These are phyloP conservation scores for Forbesichthys agassizii DNA, from an alignment of 2,113 vertebrate genomes.

Conservation along the genomic window DNA sequence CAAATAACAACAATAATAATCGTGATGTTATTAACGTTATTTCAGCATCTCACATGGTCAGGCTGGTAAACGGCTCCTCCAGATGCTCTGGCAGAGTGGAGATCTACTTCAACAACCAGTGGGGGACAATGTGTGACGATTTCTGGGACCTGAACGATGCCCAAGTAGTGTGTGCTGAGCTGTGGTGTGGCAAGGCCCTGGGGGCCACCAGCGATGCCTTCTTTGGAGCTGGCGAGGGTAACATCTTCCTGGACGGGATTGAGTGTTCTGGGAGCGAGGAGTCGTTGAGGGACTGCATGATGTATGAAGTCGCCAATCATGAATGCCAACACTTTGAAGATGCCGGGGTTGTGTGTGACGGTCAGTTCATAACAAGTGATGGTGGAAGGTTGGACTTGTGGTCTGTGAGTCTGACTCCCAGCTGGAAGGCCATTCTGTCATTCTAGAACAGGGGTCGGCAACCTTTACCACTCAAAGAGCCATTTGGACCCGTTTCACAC, in stretches of 20 bases:
- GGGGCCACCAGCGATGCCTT: slow-evolving; percentile 23
- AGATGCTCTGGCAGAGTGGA: slow-evolving; percentile 54
- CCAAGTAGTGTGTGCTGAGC: slow-evolving; percentile 57
- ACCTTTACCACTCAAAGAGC: too few species aligned
- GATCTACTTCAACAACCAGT: slow-evolving; percentile 57
- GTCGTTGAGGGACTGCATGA: slow-evolving; percentile 44
- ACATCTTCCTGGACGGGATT: slow-evolving; percentile 55
- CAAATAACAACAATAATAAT: too few species aligned
- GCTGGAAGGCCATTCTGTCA: too few species aligned
- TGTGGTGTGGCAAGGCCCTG: slow-evolving; percentile 25
- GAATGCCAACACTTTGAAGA: slow-evolving; percentile 47
- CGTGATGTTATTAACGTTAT: too few species aligned
- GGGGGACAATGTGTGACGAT: slow-evolving; percentile 71
- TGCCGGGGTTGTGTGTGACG: slow-evolving; percentile 42
- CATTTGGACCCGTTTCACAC: too few species aligned
- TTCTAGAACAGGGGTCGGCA: too few species aligned
- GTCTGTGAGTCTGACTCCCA: too few species aligned
- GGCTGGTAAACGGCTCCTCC: too few species aligned
- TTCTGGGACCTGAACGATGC: slow-evolving; percentile 54
- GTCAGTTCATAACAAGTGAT: too few species aligned
- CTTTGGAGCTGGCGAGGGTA: slow-evolving; percentile 22
- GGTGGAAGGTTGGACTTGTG: too few species aligned
- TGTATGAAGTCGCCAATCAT: slow-evolving; percentile 38
- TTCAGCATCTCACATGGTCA: too few species aligned
- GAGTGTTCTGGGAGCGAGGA: slow-evolving; percentile 44